Evolutionary conservation across 2,113 vertebrate genomes (phyloP).

Genomic region (Isurus oxyrinchus): DNA sequence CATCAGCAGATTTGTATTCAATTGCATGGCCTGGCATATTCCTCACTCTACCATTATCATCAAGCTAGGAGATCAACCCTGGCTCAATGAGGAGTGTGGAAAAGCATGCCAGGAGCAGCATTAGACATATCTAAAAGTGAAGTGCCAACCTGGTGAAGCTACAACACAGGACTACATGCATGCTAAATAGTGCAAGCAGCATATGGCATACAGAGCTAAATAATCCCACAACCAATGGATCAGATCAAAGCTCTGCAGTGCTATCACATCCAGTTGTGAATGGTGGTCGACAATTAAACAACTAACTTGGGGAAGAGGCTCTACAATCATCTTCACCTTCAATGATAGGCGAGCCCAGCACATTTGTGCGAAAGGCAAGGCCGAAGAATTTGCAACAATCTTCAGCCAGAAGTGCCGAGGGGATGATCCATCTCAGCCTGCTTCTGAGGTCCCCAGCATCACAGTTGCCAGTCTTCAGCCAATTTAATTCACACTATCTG

Average conservation of each 20-base stretch:
- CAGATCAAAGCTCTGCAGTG: not conserved
- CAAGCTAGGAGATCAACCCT: not conserved
- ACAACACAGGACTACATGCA: not conserved
- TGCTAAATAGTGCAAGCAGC: not conserved
- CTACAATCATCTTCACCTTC: not conserved
- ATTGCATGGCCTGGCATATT: not conserved
- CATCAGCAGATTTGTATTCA: not conserved
- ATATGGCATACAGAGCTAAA: not conserved
- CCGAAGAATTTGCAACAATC: not conserved
- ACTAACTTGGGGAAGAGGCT: not conserved
- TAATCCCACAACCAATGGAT: not conserved
- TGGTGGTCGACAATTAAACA: not conserved
- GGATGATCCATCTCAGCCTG: not conserved
- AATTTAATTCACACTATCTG: not conserved
- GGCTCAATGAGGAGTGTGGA: not conserved
- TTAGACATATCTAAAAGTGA: not conserved
- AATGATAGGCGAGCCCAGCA: not conserved
- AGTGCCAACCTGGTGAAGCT: not conserved
- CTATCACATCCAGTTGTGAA: not conserved
- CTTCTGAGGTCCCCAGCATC: not conserved
- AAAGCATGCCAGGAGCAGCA: too few relatives aligned
- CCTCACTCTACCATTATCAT: not conserved
- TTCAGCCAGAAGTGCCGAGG: not conserved
- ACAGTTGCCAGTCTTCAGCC: not conserved
- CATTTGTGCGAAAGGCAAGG: not conserved